Conservation (phyloP, 2,113 vertebrate genomes). For the Etheostoma spectabile region DNA sequence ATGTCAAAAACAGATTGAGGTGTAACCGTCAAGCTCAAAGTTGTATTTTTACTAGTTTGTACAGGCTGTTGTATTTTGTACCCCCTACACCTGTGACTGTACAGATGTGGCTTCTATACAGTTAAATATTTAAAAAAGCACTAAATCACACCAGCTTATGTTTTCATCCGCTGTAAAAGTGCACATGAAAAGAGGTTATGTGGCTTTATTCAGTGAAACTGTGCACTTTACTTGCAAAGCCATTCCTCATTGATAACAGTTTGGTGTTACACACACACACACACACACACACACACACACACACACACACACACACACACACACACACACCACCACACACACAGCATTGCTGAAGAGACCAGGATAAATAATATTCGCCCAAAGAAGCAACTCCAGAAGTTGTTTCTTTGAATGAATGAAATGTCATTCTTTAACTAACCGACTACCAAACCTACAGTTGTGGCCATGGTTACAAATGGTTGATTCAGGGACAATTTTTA, state of each 20-base stretch:
- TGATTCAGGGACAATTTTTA: constrained; percentile 28
- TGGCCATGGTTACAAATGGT: background rate
- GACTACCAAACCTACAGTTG: background rate
- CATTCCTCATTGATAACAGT: constrained; percentile 2
- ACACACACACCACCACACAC: background rate
- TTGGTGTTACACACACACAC: background rate
- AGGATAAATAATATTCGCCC: background rate
- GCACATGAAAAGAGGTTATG: background rate
- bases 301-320: background rate
- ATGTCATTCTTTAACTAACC: background rate
- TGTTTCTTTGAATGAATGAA: background rate
- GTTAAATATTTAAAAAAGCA: constrained; percentile 13
- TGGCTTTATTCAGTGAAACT: background rate
- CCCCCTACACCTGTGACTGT: constrained; percentile 14
- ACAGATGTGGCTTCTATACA: constrained; percentile 11
- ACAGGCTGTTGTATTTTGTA: constrained; percentile 47
- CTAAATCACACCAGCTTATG: constrained; percentile 22
- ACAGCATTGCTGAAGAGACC: background rate
- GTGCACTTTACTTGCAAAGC: constrained; percentile 30
- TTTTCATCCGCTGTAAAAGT: constrained; percentile 3
- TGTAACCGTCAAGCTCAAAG: constrained; percentile 4
- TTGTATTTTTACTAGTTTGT: constrained; percentile 54
- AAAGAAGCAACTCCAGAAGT: background rate
- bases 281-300: background rate
- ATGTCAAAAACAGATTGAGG: constrained; percentile 12